Percentiles rank a stretch among this genome's conserved stretches.
Evolutionary conservation across 2,888 invertebrate species (phyloP).

Genomic region (Pocota personata): DNA sequence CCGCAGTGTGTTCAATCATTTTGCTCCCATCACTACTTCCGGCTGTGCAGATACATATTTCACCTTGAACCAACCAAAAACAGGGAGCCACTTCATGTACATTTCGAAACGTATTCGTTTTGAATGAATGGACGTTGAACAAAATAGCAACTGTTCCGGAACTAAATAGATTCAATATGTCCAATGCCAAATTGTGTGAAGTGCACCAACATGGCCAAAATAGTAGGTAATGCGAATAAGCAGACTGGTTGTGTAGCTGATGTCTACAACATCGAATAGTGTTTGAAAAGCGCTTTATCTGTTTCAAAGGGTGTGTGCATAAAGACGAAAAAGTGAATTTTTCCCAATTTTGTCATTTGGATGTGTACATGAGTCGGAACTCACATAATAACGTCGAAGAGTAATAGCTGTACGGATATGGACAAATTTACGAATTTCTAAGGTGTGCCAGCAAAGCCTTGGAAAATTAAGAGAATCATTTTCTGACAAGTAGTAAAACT

Average conservation of each 20-base stretch:
- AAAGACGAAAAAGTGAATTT: too few relatives aligned
- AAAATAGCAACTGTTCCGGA: conserved; percentile 51
- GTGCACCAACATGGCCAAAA: conserved; percentile 12
- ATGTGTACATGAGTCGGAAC: not conserved
- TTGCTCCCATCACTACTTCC: not conserved
- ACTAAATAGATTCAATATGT: conserved; percentile 27
- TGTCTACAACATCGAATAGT: not conserved
- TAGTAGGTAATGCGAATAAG: not conserved
- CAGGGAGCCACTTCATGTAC: conserved; percentile 1
- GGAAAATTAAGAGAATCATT: too few relatives aligned
- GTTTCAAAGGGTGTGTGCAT: not conserved
- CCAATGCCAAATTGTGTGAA: conserved; percentile 15
- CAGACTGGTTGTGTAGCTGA: not conserved
- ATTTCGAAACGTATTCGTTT: conserved; percentile 15
- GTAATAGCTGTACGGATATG: too few relatives aligned
- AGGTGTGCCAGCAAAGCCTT: too few relatives aligned
- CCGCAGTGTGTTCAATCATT: conserved; percentile 9
- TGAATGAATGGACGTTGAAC: conserved; percentile 18
- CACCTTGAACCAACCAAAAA: conserved; percentile 15
- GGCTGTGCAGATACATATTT: not conserved
- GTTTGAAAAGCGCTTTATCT: conserved; percentile 1
- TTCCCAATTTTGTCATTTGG: not conserved
- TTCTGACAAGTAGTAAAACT: too few relatives aligned
- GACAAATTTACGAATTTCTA: too few relatives aligned
- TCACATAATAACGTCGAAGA: too few relatives aligned